phyloP scores from a whole-genome alignment of 2,888 invertebrate species.

The Aphelenchoides bicaudatus region DNA sequence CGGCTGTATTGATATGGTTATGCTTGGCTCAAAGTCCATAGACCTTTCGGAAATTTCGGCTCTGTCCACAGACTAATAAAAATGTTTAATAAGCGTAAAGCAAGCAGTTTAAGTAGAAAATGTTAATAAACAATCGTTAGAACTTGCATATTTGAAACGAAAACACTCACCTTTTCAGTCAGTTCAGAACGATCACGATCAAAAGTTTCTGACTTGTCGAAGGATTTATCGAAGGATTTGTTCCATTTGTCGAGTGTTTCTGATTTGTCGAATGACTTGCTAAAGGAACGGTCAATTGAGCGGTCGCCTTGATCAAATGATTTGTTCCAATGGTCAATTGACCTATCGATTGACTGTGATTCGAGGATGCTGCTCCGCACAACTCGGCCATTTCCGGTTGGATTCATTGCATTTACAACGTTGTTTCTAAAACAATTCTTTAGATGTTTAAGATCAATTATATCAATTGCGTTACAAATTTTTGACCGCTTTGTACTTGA shows the following conservation, averaged over 20 bases:
- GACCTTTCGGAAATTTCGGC: constrained; percentile 7
- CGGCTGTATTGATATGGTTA: constrained; percentile 33
- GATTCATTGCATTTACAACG: constrained; percentile 22
- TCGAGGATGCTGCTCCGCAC: constrained; percentile 13
- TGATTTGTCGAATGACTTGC: constrained; percentile 8
- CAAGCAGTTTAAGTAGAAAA: too few relatives aligned
- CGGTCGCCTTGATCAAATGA: constrained; percentile 9
- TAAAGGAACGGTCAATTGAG: constrained; percentile 9
- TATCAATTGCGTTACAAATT: too few relatives aligned
- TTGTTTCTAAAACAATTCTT: constrained; percentile 23
- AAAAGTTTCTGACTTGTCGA: too few relatives aligned
- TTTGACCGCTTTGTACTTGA: too few relatives aligned
- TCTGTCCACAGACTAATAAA: constrained; percentile 18
- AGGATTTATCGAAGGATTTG: background rate
- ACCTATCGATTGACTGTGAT: constrained; percentile 22
- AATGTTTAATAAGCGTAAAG: too few relatives aligned
- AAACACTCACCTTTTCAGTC: too few relatives aligned
- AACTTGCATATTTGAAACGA: too few relatives aligned
- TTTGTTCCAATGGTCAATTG: constrained; percentile 6
- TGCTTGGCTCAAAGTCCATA: constrained; percentile 38
- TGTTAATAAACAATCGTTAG: too few relatives aligned
- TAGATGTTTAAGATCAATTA: too few relatives aligned
- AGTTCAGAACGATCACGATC: constrained; percentile 11
- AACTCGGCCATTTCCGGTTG: constrained; percentile 22
- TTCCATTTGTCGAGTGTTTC: background rate